Evolutionary conservation across 2,113 vertebrate species (phyloP), one percentile per base, ranked within the genome.

Genomic region (Oophaga pumilio): DNA sequence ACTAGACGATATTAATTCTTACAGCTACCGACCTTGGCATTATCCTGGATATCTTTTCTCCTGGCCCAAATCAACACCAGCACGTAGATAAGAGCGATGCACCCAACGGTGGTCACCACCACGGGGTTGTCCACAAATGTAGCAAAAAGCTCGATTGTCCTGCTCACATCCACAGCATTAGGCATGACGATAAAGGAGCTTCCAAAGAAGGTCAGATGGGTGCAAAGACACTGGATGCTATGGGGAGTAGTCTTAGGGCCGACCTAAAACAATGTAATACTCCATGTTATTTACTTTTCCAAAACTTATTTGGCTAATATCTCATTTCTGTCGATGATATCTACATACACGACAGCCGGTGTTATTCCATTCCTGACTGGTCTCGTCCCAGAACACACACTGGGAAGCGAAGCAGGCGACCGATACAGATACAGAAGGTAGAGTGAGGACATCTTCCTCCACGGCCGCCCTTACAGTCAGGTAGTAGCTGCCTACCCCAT

Each of bases 161-260:
- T 96, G 56, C 91, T 93, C 69, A 98, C 92, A 0, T 98, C 96
- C 6, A 98, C 91, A 33, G 92, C 86, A 60, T 98, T 99, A 33
- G 98, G 97, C 93, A 96, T 94, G 89, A 99, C 92, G 22, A 98
- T 95, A 91, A 99, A 97, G 0, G 96, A 96, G 92, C 97, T 99
- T 84, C 97, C 97, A 17, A 98, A 99, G 91, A 97, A 96, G 10
- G 98, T 99, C 87, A 99, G 92, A 89, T 99, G 97, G 90, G 95
- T 96, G 91, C 97, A 99, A 76, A 98, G 94, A 91, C 98, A 98
- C 90, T 98, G 98, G 0, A 94, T 97, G 69, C 93, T 93, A 82
- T 89, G 90, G 82, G 88, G 89, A 1, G 91, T 96, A 80, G 96
- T 97, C 90, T 91, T 92, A 0, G 96, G 96, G 33, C 98, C 97